Conservation (phyloP, 35 echinoderm and acorn worm genomes). For the Lytechinus pictus region DNA sequence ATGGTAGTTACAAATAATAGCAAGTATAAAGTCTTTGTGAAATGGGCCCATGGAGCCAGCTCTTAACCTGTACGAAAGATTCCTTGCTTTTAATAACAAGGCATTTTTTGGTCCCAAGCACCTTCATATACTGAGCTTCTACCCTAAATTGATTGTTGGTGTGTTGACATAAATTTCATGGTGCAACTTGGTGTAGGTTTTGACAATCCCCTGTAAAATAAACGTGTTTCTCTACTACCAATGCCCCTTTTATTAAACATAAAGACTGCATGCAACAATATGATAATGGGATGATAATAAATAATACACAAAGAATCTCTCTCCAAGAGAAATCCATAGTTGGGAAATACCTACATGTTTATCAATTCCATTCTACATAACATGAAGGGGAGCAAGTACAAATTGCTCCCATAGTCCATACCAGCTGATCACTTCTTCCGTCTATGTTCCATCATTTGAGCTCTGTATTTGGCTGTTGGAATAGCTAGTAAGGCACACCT, state of each 20-base stretch:
- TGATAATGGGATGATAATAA: not conserved
- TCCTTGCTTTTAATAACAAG: no score
- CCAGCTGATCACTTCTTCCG: not conserved
- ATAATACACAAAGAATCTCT: not conserved
- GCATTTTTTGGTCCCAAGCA: no score
- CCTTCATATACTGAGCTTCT: no score
- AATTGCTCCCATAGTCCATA: not conserved
- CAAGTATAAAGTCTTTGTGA: no score
- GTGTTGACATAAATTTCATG: no score
- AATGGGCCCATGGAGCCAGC: no score
- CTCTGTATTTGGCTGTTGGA: not conserved
- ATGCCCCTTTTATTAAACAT: not conserved
- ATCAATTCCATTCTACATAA: not conserved
- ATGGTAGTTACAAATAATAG: no score
- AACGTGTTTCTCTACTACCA: not conserved
- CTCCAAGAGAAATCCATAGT: not conserved
- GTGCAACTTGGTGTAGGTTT: not conserved
- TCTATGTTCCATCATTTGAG: not conserved
- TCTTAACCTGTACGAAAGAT: no score
- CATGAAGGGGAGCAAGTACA: not conserved
- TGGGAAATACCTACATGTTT: not conserved
- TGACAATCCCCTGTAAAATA: not conserved
- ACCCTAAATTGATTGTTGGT: no score
- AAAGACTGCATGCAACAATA: not conserved
- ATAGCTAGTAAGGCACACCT: constrained; percentile 16